Base-by-base conservation (phyloP, 2,113 vertebrate species). In the Tautogolabrus adspersus region DNA sequence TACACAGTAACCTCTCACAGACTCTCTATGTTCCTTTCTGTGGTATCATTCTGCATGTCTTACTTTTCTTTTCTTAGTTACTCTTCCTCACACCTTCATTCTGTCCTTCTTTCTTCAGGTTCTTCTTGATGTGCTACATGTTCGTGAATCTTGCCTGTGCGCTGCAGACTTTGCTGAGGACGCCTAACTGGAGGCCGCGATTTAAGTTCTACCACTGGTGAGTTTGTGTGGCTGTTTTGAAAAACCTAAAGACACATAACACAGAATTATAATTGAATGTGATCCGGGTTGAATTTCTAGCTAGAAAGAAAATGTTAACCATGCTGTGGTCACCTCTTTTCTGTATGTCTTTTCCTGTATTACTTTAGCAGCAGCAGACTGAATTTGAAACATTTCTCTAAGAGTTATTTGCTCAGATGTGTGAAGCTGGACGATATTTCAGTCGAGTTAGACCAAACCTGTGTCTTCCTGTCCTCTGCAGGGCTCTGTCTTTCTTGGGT, bases 51-150 rank as follows among this genome's bases (percentile, higher is more conserved):
- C 13, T 47, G 3, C 12, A 0, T 16, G 10, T 59, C 26, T 62
- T 5, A 46, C 3, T 57, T 23, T 44, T 68, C 8, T 8, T 52
- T 8, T 56, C 0, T 56, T 19, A 38, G 4, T 64, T 23, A 63
- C 21, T 42, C 2, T 55, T 22, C 30, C 6, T 65, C 19, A 13
- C 65, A 65, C 26, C 1, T 15, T 59, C 13, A 1, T 10, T 61
- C 40, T 66, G 13, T 62, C 22, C 23, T 10, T 76, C 30, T 78
- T 19, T 65, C 54, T 71, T 38, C 80, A 99, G 98, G 98, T 99
- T 99, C 88, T 99, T 99, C 93, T 93, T 99, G 85, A 99, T 99
- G 98, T 99, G 98, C 92, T 99, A 99, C 94, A 98, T 99, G 97
- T 99, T 99, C 5, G 98, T 99, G 70, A 99, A 99, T 85, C 92